phyloP scores from a whole-genome alignment of 2,113 vertebrate genomes.

The Phylloscopus trochilus region DNA sequence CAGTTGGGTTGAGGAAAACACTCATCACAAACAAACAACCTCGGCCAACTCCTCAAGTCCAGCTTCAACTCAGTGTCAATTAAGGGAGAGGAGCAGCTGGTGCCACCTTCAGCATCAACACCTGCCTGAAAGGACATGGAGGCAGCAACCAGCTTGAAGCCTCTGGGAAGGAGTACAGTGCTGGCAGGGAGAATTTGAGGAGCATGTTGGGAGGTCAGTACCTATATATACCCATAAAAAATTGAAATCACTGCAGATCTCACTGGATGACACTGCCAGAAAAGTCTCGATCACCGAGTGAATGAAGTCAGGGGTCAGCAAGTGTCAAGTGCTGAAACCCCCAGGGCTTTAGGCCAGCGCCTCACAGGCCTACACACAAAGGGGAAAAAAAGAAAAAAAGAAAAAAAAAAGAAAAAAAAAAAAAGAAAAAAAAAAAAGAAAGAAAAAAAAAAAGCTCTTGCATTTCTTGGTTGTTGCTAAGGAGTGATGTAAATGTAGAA shows the following conservation, averaged over 20 bases:
- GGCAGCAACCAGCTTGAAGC: not conserved
- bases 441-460: not conserved
- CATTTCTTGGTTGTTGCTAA: not conserved
- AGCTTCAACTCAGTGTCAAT: not conserved
- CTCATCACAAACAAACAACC: not conserved
- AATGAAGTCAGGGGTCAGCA: not conserved
- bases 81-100: not conserved
- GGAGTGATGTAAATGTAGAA: not conserved
- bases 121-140: fast-evolving
- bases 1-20: not conserved
- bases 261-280: not conserved
- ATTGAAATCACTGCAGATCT: not conserved
- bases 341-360: not conserved
- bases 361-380: not conserved
- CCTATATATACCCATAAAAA: not conserved
- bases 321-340: not conserved
- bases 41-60: not conserved
- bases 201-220: fast-evolving
- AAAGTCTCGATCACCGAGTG: not conserved
- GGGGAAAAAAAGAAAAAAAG: no score
- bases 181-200: not conserved
- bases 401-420: not conserved
- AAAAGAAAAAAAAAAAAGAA: not conserved
- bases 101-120: not conserved
- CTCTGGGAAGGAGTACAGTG: not conserved